phyloP scores from a whole-genome alignment of 2,113 vertebrate species.

The Strix aluco region DNA sequence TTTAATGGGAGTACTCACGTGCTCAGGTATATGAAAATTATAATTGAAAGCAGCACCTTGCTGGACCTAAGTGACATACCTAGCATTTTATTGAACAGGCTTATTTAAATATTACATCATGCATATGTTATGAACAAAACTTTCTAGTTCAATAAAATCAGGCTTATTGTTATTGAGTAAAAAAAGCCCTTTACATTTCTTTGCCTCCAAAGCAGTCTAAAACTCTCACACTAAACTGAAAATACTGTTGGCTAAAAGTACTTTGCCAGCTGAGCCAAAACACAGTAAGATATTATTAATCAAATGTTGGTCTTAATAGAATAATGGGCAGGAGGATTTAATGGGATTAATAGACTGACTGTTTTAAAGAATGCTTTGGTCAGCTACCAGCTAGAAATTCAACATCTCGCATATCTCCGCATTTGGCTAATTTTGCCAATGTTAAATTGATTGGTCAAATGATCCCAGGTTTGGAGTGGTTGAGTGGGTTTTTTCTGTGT shows the following conservation, averaged over 20 bases:
- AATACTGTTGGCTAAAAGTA: neutral
- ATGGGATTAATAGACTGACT: neutral
- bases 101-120: conserved; percentile 55
- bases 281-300: neutral
- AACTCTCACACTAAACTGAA: neutral
- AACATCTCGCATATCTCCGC: neutral
- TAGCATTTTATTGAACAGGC: neutral
- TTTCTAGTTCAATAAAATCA: conserved; percentile 43
- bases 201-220: neutral
- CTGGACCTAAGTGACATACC: neutral
- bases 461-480: conserved; percentile 25
- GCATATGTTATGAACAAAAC: neutral
- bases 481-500: neutral
- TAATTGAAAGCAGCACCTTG: conserved; percentile 44
- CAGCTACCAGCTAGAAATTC: neutral
- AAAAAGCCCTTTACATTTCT: neutral
- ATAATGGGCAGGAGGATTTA: conserved; percentile 10
- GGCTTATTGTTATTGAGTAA: neutral
- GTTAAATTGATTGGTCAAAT: conserved; percentile 22
- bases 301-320: conserved; percentile 6
- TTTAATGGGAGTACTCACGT: neutral
- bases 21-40: conserved; percentile 34
- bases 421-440: conserved; percentile 13
- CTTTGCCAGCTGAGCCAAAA: neutral
- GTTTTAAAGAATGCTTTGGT: neutral